Evolutionary conservation across 2,888 invertebrate genomes (phyloP), one percentile per base, ranked within the genome.

Genomic region (Maniola hyperantus): DNA sequence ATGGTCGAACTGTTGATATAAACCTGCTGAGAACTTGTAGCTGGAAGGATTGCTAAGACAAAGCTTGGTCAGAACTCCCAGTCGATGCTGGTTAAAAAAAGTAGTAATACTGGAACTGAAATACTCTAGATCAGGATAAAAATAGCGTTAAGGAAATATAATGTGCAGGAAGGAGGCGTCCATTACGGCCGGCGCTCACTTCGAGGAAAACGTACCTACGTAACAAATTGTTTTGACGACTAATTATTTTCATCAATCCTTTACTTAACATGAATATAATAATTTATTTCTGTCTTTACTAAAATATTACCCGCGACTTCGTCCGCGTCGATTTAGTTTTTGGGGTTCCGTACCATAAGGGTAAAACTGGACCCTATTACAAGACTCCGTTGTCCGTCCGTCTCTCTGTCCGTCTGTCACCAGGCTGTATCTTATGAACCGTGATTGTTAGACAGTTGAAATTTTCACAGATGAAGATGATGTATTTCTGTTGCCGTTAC

Each of bases 1-100:
- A 82, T 65, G 51, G 34, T 18, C 39, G 51, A 42, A 26, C 18
- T 51, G 63, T 53, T 44, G 76, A 74, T 69, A 70, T 77, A 74
- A 81, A 81, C 83, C 79, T 81, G 82, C 74, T 77, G 63, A 66
- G 72, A 76, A 74, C 75, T 72, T 76, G 46, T 59, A 46, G 64
- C 50, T 26, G 68, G 73, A 75, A 73, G 71, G 73, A 71, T 77
- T 72, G 70, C 70, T 73, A 66, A 74, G 73, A 75, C 73, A 74
- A 77, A 74, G 74, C 72, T 73, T 18, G 46, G 48, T 48, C 48
- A 59, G 57, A 42, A 48, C 48, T 59, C 46, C n/a, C 11, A 39
- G 4, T 11, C 39, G 4, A 10, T 39, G 39, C 11, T 39, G 10
- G 39, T 39, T 39, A 39, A 10, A 39, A 39, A 39, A 39, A 39